Conservation (phyloP, 2,888 invertebrate genomes). For the Bruchidius siliquastri region DNA sequence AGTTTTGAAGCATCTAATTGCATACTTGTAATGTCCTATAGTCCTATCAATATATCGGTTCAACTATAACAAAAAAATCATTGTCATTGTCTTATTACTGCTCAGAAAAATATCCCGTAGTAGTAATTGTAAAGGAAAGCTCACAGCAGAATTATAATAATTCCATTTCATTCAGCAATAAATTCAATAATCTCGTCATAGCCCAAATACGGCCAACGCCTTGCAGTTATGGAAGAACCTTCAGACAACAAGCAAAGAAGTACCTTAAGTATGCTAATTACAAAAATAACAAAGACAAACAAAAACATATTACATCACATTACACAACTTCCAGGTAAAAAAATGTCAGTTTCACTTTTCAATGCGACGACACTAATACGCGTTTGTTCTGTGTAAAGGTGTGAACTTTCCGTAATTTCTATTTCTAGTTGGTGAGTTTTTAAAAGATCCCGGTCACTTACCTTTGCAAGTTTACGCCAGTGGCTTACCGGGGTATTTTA, state of each 20-base stretch:
- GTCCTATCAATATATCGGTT: too few species aligned
- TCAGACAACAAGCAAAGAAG: background rate
- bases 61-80: too few species aligned
- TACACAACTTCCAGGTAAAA: background rate
- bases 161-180: too few species aligned
- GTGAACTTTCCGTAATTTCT: constrained; percentile 6
- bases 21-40: too few species aligned
- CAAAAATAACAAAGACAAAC: background rate
- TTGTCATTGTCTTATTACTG: too few species aligned
- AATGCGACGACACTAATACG: background rate
- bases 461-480: constrained; percentile 15
- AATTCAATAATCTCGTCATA: too few species aligned
- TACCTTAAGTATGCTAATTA: background rate
- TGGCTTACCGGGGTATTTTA: background rate
- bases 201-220: too few species aligned
- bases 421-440: background rate
- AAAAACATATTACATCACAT: background rate
- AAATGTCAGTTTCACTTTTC: background rate
- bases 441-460: constrained; percentile 18
- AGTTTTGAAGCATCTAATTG: too few species aligned
- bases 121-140: too few species aligned
- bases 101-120: too few species aligned
- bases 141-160: too few species aligned
- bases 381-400: background rate
- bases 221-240: background rate